These are phyloP conservation scores for Amphiprion clarkii DNA, from an alignment of 2,797 vertebrate genomes.

Conservation along the genomic window DNA sequence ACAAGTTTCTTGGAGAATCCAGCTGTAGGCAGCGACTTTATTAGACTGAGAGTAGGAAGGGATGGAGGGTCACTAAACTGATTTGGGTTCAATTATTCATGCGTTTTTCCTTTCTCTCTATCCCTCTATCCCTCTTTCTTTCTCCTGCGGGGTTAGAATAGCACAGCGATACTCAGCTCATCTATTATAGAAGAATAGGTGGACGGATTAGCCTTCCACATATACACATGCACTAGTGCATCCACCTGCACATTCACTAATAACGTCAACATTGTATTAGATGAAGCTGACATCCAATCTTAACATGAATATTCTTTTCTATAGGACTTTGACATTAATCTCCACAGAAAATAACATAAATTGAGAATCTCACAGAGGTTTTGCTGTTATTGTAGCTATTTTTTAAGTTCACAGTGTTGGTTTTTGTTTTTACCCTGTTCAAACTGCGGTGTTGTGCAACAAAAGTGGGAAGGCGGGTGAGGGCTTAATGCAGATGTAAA, in stretches of 20 bases:
- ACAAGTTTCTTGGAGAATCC: constrained; percentile 55
- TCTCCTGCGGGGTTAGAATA: constrained; percentile 74
- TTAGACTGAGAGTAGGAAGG: constrained; percentile 71
- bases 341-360: not conserved
- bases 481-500: constrained; percentile 1
- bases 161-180: constrained; percentile 78
- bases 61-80: constrained; percentile 78
- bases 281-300: not conserved
- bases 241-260: constrained; percentile 49
- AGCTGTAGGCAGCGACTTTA: constrained; percentile 59
- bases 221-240: constrained; percentile 23
- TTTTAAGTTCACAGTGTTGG: not conserved
- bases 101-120: constrained; percentile 69
- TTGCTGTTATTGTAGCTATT: not conserved
- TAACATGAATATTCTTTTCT: constrained; percentile 20
- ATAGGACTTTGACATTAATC: not conserved
- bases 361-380: not conserved
- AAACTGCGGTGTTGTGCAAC: not conserved
- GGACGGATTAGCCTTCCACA: constrained; percentile 55
- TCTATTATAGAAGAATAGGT: constrained; percentile 80
- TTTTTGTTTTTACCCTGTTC: not conserved
- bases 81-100: constrained; percentile 88
- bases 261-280: not conserved
- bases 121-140: constrained; percentile 63
- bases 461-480: not conserved